Conservation (phyloP, 1,140 invertebrate species). For the Glomeris maerens region DNA sequence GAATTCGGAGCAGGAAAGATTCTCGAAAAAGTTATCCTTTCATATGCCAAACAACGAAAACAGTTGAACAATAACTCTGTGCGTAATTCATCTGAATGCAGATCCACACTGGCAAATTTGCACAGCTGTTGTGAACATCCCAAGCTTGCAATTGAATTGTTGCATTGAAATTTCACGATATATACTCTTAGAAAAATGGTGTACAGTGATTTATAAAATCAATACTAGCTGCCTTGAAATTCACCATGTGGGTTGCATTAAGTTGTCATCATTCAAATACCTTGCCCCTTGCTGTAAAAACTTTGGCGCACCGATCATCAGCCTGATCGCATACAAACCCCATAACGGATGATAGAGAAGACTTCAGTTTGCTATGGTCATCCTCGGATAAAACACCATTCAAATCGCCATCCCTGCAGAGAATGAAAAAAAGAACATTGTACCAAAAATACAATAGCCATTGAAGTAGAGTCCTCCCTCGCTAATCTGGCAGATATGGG, state of each 20-base stretch:
- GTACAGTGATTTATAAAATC: constrained; percentile 1
- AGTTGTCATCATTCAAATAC: too few relatives aligned
- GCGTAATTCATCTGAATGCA: too few relatives aligned
- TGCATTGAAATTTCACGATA: too few relatives aligned
- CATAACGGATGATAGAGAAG: constrained; percentile 59
- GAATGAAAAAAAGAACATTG: background rate
- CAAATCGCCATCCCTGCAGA: constrained; percentile 1
- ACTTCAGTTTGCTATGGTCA: constrained; percentile 49
- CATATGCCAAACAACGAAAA: too few relatives aligned
- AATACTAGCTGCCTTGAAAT: too few relatives aligned
- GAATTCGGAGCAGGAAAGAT: constrained; percentile 48
- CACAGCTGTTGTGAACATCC: too few relatives aligned
- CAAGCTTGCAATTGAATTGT: too few relatives aligned
- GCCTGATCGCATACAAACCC: constrained; percentile 73
- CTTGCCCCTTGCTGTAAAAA: constrained; percentile 54
- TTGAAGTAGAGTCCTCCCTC: constrained; percentile 1
- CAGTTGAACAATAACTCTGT: too few relatives aligned
- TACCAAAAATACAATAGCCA: background rate
- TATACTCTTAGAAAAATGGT: constrained; percentile 5
- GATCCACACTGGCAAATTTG: too few relatives aligned
- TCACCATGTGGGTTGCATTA: too few relatives aligned
- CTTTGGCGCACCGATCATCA: constrained; percentile 73
- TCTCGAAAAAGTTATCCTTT: constrained; percentile 37
- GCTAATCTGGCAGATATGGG: too few relatives aligned
- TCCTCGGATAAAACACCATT: constrained; percentile 38